Evolutionary conservation across 2,113 vertebrate species (phyloP).

Genomic region (Lontra canadensis): DNA sequence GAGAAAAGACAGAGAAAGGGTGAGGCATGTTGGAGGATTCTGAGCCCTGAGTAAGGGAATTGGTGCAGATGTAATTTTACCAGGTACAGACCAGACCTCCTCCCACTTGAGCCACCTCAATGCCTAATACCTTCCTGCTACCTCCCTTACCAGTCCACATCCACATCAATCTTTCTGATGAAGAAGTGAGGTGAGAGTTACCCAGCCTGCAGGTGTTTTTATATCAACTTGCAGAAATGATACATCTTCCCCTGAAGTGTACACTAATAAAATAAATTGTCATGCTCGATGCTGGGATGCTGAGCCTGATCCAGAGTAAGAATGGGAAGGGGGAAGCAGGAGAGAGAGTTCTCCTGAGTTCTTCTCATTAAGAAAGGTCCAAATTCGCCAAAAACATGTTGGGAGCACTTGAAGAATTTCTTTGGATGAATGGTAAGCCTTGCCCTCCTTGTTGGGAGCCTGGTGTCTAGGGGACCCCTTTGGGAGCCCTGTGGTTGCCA

Average conservation of each 20-base stretch:
- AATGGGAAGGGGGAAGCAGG: background rate
- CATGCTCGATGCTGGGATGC: background rate
- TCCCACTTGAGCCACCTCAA: background rate
- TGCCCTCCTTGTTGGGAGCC: background rate
- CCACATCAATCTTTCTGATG: background rate
- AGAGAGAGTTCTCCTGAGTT: background rate
- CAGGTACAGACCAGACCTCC: background rate
- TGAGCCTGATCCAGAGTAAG: background rate
- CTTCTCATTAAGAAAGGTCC: background rate
- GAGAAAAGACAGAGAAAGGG: background rate
- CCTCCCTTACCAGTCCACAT: background rate
- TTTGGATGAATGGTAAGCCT: background rate
- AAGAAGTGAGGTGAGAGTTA: background rate
- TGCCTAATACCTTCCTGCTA: background rate
- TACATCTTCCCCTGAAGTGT: background rate
- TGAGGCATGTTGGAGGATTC: background rate
- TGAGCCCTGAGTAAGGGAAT: background rate
- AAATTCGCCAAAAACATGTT: background rate
- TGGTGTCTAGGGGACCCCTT: background rate
- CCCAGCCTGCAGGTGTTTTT: background rate
- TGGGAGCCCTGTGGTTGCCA: background rate
- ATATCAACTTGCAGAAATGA: background rate
- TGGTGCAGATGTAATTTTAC: background rate
- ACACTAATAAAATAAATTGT: conserved; percentile 53
- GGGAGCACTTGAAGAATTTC: background rate